phyloP scores from a whole-genome alignment of 2,113 vertebrate genomes.

The Apeltes quadracus region DNA sequence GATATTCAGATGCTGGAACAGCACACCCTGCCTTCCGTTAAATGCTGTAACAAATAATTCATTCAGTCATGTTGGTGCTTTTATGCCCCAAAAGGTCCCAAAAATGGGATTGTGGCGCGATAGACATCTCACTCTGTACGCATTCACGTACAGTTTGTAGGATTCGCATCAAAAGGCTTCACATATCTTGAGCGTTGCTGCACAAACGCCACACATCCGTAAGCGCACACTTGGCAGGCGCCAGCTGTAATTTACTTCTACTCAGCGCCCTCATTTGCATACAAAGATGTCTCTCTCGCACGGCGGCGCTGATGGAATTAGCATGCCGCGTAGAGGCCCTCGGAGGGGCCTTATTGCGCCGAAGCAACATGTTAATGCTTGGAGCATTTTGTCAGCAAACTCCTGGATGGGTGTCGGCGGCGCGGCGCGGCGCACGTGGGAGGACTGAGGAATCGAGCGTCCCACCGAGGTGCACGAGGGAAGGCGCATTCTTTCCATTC shows the following conservation, averaged over 20 bases:
- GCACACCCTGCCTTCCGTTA: background rate
- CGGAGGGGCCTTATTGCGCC: constrained; percentile 50
- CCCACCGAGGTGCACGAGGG: background rate
- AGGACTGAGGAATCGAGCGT: constrained; percentile 27
- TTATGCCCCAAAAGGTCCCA: background rate
- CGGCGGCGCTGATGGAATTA: constrained; percentile 73
- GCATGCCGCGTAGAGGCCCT: constrained; percentile 57
- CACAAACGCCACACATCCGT: constrained; percentile 54
- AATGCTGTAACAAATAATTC: background rate
- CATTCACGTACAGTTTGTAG: constrained; percentile 5
- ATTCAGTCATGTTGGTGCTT: background rate
- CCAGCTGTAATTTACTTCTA: constrained; percentile 64
- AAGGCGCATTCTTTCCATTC: background rate
- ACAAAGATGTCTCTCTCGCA: constrained; percentile 73
- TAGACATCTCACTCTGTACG: constrained; percentile 13
- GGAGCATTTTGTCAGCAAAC: constrained; percentile 53
- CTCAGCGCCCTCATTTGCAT: constrained; percentile 70
- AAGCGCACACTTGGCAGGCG: constrained; percentile 68
- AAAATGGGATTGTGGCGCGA: background rate
- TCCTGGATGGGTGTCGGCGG: constrained; percentile 50
- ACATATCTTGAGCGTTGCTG: constrained; percentile 41
- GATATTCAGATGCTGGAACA: too few relatives aligned
- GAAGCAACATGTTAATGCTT: constrained; percentile 64
- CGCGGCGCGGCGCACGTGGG: constrained; percentile 34
- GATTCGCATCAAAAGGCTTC: constrained; percentile 36